A percentile compares a stretch with the other conserved stretches of the same genome.
Evolutionary conservation across 2,113 vertebrate genomes (phyloP).

Genomic region (Chaetura pelagica): DNA sequence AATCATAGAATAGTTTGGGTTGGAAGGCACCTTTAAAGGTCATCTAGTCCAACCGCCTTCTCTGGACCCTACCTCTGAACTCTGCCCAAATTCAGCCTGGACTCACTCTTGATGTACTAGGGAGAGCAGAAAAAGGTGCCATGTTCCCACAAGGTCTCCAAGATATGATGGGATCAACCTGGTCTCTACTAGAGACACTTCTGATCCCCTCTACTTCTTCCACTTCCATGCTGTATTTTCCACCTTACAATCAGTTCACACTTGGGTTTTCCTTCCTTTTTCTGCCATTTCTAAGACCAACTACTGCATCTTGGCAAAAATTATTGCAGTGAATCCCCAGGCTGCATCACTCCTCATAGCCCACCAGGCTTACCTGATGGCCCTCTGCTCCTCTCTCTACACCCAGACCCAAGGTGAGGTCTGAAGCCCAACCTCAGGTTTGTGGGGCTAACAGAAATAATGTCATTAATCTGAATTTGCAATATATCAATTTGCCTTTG

Average conservation of each 20-base stretch:
- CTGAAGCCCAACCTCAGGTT: not conserved
- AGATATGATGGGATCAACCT: not conserved
- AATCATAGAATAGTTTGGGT: no score
- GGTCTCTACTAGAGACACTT: not conserved
- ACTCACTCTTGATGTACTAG: not conserved
- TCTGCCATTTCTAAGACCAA: not conserved
- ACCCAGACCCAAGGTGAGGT: not conserved
- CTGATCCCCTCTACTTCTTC: not conserved
- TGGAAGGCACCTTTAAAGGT: no score
- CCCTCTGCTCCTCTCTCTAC: not conserved
- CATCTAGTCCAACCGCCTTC: not conserved
- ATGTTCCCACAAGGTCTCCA: not conserved
- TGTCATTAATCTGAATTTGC: not conserved
- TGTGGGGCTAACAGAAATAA: not conserved
- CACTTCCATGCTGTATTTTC: not conserved
- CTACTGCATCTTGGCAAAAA: not conserved
- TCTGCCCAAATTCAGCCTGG: not conserved
- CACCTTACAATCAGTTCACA: not conserved
- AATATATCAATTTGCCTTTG: not conserved
- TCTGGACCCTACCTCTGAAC: not conserved
- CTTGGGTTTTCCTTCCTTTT: not conserved
- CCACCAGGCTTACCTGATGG: not conserved
- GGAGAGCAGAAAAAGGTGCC: not conserved
- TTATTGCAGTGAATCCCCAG: not conserved
- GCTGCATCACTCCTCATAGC: not conserved